Conservation (phyloP, 2,888 invertebrate species). For the Eucriotettix oculatus region DNA sequence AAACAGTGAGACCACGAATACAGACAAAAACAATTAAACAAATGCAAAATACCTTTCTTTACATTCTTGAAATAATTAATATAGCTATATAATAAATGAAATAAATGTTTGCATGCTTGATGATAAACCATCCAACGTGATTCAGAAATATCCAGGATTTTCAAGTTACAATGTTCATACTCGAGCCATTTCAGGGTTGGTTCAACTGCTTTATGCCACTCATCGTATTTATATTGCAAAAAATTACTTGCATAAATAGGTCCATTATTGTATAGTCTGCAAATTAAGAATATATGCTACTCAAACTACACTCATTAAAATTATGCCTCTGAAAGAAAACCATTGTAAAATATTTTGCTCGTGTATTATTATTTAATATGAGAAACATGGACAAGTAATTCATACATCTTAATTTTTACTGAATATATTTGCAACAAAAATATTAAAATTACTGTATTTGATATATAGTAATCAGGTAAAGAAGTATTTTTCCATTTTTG, state of each 20-base stretch:
- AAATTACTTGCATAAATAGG: slow-evolving; percentile 27
- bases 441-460: neutral
- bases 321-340: too few relatives aligned
- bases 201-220: slow-evolving; percentile 25
- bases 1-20: too few relatives aligned
- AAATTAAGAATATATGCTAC: too few relatives aligned
- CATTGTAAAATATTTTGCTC: too few relatives aligned
- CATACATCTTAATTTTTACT: neutral
- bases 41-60: neutral
- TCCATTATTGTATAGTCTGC: neutral
- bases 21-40: neutral
- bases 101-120: neutral
- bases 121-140: neutral
- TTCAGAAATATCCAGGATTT: neutral
- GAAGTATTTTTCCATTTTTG: too few relatives aligned
- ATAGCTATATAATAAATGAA: neutral
- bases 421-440: neutral
- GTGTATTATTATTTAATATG: too few relatives aligned
- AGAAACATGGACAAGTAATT: too few relatives aligned
- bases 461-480: too few relatives aligned
- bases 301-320: too few relatives aligned
- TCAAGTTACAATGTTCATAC: neutral
- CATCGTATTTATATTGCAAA: slow-evolving; percentile 27
- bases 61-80: neutral
- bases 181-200: neutral